phyloP scores from a whole-genome alignment of 2,888 invertebrate species.

The Aphidoletes aphidimyza region DNA sequence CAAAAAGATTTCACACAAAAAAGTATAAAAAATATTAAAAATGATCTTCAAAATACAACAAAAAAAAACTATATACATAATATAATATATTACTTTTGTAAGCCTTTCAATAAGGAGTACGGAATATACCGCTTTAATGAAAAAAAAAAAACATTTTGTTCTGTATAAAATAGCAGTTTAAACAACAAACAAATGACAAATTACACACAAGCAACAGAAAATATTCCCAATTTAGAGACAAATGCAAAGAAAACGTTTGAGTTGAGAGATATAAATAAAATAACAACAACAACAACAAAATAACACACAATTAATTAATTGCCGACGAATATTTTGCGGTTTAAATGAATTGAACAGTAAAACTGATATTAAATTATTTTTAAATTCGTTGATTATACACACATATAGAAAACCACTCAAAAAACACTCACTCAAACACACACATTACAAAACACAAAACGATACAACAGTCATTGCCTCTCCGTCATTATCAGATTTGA shows the following conservation, averaged over 20 bases:
- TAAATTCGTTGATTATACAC: conserved; percentile 4
- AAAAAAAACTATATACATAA: too few relatives aligned
- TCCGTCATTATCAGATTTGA: conserved; percentile 13
- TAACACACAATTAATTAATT: neutral
- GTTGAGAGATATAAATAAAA: too few relatives aligned
- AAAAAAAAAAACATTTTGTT: too few relatives aligned
- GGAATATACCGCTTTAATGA: neutral
- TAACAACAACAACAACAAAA: neutral
- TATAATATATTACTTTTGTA: conserved; percentile 41
- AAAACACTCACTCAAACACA: too few relatives aligned
- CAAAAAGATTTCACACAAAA: neutral
- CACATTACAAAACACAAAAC: too few relatives aligned
- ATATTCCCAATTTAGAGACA: neutral
- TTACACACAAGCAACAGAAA: too few relatives aligned
- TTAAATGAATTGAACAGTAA: neutral
- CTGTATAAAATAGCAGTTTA: neutral
- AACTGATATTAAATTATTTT: neutral
- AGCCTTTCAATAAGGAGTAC: conserved; percentile 38
- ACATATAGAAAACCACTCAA: neutral
- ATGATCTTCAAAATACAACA: too few relatives aligned
- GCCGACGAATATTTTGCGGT: neutral
- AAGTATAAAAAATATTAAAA: neutral
- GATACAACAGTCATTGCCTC: conserved; percentile 39
- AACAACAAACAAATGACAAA: neutral
- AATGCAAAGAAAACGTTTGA: neutral